Conservation (phyloP, 2,113 vertebrate species). For the Dromas ardeola region DNA sequence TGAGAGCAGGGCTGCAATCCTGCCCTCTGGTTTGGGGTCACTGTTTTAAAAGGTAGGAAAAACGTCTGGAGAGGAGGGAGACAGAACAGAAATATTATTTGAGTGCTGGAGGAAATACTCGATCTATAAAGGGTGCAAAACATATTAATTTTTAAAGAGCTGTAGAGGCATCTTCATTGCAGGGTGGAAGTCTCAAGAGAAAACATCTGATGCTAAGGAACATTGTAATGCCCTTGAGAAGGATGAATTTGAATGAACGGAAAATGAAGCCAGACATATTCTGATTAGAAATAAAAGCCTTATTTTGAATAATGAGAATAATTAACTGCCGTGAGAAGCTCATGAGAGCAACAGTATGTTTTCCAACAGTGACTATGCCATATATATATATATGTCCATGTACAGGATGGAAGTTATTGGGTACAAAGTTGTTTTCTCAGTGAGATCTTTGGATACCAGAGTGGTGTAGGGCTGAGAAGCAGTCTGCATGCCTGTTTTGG, state of each 20-base stretch:
- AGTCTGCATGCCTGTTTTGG: no score
- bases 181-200: neutral
- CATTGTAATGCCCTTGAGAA: neutral
- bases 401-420: neutral
- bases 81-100: neutral
- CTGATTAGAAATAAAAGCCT: neutral
- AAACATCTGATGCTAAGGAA: neutral
- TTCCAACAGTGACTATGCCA: neutral
- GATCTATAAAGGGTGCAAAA: neutral
- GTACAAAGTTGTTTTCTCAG: neutral
- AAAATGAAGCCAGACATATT: neutral
- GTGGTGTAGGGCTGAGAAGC: neutral
- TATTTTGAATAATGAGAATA: neutral
- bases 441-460: neutral
- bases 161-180: neutral
- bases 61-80: neutral
- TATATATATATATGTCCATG: no score
- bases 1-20: neutral
- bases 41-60: neutral
- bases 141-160: neutral
- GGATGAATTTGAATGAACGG: neutral
- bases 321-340: neutral
- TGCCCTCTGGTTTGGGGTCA: neutral
- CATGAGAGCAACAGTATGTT: neutral
- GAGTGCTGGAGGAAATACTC: neutral